Evolutionary conservation across 2,113 vertebrate genomes (phyloP).

Genomic region (Anhinga rufa): DNA sequence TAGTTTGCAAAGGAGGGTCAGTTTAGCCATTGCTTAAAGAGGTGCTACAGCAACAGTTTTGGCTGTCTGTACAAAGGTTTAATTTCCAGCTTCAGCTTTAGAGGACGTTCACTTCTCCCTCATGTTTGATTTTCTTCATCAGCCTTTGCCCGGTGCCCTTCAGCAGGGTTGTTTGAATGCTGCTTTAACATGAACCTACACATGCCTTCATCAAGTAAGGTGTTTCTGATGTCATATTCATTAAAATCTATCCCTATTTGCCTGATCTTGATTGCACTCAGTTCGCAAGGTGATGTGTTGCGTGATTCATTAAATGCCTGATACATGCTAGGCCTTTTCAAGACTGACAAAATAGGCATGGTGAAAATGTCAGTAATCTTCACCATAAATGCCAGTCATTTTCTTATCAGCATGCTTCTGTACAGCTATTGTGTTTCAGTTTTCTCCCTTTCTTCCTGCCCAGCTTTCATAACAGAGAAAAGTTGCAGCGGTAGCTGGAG

Average conservation of each 20-base stretch:
- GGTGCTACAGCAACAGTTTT: not conserved
- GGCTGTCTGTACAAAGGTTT: not conserved
- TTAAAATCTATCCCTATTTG: not conserved
- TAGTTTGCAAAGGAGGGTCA: not conserved
- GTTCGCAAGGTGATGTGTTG: constrained; percentile 16
- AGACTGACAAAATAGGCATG: constrained; percentile 12
- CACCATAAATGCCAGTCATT: constrained; percentile 16
- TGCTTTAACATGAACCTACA: not conserved
- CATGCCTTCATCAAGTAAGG: constrained; percentile 16
- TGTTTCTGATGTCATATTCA: not conserved
- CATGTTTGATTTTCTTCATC: not conserved
- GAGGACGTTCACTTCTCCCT: not conserved
- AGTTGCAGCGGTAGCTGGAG: not conserved
- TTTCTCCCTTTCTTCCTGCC: not conserved
- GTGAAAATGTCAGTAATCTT: constrained; percentile 56
- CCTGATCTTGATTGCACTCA: constrained; percentile 4
- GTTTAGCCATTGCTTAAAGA: not conserved
- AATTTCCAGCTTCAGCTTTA: not conserved
- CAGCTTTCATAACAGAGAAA: not conserved
- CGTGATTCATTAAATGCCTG: constrained; percentile 28
- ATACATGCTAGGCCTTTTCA: not conserved
- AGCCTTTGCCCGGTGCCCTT: not conserved
- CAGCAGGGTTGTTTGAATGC: not conserved
- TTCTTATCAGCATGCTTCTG: not conserved
- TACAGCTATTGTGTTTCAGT: not conserved